Evolutionary conservation across 2,888 invertebrate species (phyloP).

Genomic region (Sphaerophoria taeniata): DNA sequence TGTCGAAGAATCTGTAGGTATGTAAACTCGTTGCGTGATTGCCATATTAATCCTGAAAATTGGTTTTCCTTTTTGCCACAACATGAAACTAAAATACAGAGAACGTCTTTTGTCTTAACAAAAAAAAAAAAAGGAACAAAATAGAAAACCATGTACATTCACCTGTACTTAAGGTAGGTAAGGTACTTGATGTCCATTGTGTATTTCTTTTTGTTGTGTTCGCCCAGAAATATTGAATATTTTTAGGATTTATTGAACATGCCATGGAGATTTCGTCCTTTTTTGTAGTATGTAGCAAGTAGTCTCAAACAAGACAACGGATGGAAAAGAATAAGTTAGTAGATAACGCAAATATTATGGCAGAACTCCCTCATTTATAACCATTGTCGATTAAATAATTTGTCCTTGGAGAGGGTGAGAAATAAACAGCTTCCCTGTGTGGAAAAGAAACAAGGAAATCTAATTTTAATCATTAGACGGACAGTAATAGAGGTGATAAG

Average conservation of each 20-base stretch:
- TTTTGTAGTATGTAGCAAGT: slow-evolving; percentile 14
- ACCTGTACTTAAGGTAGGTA: neutral
- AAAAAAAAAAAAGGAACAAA: slow-evolving; percentile 15
- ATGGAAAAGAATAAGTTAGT: neutral
- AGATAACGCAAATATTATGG: neutral
- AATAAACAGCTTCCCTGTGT: neutral
- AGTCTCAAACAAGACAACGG: slow-evolving; percentile 1
- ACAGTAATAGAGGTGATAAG: slow-evolving; percentile 56
- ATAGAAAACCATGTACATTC: slow-evolving; percentile 20
- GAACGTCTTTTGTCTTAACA: slow-evolving; percentile 65
- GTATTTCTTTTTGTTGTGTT: slow-evolving; percentile 39
- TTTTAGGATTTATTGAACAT: slow-evolving; percentile 71
- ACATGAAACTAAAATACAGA: slow-evolving; percentile 52
- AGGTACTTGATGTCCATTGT: slow-evolving; percentile 40
- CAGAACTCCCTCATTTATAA: slow-evolving; percentile 41
- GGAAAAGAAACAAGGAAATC: slow-evolving; percentile 38
- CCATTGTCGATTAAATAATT: slow-evolving; percentile 69
- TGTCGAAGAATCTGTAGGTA: slow-evolving; percentile 63
- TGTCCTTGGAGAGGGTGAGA: slow-evolving; percentile 37
- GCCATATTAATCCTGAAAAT: slow-evolving; percentile 74
- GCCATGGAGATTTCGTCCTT: slow-evolving; percentile 52
- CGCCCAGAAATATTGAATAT: slow-evolving; percentile 61
- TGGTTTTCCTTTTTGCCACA: slow-evolving; percentile 71
- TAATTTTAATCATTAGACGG: slow-evolving; percentile 68
- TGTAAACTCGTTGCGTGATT: slow-evolving; percentile 68